phyloP scores from a whole-genome alignment of 1,140 invertebrate species.

The Belonocnema kinseyi region DNA sequence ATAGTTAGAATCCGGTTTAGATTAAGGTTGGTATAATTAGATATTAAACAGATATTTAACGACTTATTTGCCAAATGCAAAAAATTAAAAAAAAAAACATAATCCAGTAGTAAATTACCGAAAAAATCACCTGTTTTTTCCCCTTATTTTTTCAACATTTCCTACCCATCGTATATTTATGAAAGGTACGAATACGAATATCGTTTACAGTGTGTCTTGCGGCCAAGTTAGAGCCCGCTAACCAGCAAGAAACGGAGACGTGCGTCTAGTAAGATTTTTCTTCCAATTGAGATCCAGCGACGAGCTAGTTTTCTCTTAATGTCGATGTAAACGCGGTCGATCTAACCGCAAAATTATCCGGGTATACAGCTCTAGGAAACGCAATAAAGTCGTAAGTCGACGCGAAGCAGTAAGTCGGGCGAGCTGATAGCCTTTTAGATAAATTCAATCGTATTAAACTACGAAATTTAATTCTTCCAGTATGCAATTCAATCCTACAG shows the following conservation, averaged over 20 bases:
- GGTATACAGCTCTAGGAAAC: neutral
- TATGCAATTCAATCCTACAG: neutral
- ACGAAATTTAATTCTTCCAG: conserved; percentile 11
- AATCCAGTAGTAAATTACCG: conserved; percentile 40
- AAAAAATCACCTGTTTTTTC: conserved; percentile 29
- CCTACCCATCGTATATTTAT: neutral
- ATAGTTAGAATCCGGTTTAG: conserved; percentile 19
- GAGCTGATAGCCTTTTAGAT: conserved; percentile 1
- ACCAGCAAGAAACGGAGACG: conserved; percentile 37
- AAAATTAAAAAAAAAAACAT: conserved; percentile 37
- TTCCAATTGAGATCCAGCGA: conserved; percentile 38
- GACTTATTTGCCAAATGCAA: conserved; percentile 38
- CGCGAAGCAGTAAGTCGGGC: neutral
- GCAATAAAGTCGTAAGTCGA: conserved; percentile 43
- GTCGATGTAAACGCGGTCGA: conserved; percentile 47
- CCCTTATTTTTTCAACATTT: conserved; percentile 30
- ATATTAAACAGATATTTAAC: conserved; percentile 28
- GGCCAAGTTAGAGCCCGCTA: conserved; percentile 28
- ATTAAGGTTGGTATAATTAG: neutral
- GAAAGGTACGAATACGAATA: conserved; percentile 32
- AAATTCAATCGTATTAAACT: neutral
- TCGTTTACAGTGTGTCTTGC: conserved; percentile 49
- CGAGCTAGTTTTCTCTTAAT: conserved; percentile 51
- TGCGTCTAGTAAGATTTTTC: conserved; percentile 43
- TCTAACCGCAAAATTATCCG: conserved; percentile 45